A percentile compares a stretch with the other conserved stretches of the same genome.
phyloP scores from a whole-genome alignment of 2,113 vertebrate genomes.

The Seriola rivoliana region DNA sequence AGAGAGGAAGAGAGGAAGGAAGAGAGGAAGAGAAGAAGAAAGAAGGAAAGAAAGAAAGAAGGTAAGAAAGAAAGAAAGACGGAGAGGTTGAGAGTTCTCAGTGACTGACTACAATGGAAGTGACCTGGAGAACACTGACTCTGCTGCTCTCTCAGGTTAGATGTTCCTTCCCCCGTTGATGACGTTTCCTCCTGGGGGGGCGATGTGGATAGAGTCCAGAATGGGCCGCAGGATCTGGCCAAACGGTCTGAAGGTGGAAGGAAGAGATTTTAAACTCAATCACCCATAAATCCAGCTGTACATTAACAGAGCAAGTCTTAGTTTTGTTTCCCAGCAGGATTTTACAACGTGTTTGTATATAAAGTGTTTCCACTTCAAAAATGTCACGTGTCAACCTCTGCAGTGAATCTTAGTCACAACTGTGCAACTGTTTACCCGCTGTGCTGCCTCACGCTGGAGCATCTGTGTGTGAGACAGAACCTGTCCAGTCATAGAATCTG shows the following conservation, averaged over 20 bases:
- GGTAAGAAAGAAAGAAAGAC: not conserved
- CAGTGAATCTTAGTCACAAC: not conserved
- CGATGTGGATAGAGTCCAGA: constrained; percentile 94
- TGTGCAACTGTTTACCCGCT: not conserved
- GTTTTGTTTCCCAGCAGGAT: no score
- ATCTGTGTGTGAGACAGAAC: no score
- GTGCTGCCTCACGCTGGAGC: no score
- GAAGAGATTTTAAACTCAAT: constrained; percentile 3
- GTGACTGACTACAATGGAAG: constrained; percentile 66
- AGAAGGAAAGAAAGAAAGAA: not conserved
- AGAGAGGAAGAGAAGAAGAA: no score
- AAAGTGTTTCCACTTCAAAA: not conserved
- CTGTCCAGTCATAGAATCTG: no score
- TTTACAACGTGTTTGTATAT: no score
- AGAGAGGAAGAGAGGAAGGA: not conserved
- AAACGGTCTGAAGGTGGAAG: constrained; percentile 88
- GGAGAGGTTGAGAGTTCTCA: not conserved
- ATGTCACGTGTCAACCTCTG: not conserved
- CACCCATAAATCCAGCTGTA: no score
- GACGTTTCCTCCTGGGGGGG: constrained; percentile 91
- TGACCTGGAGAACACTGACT: constrained; percentile 47
- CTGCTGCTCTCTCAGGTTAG: constrained; percentile 77
- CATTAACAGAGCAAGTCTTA: no score
- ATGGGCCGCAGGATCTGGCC: constrained; percentile 95
- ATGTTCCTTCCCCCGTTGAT: constrained; percentile 93